Evolutionary conservation across 1,140 invertebrate species (phyloP).

Genomic region (Ooceraea biroi): DNA sequence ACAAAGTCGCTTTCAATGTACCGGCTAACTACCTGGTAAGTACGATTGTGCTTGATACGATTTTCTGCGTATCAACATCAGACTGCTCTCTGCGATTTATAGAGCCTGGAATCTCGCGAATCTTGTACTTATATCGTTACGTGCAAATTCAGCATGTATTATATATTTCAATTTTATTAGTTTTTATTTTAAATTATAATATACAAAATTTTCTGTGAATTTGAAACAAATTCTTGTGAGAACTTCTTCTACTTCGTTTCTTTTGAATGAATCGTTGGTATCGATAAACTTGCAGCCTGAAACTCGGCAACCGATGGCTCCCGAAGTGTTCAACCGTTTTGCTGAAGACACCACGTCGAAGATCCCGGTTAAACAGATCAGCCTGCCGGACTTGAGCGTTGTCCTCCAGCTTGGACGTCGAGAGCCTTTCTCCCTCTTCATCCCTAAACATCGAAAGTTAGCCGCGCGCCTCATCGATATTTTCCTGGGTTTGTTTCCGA

Average conservation of each 20-base stretch:
- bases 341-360: constrained; percentile 86
- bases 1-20: constrained; percentile 88
- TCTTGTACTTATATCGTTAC: no score
- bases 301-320: constrained; percentile 87
- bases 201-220: no score
- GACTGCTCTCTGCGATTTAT: constrained; percentile 8
- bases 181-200: no score
- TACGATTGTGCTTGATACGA: constrained; percentile 27
- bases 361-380: constrained; percentile 89
- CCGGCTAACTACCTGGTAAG: constrained; percentile 87
- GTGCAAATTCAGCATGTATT: no score
- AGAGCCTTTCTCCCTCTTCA: constrained; percentile 91
- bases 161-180: no score
- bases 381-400: constrained; percentile 89
- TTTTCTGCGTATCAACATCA: constrained; percentile 29
- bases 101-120: background rate
- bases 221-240: no score
- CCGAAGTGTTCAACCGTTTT: constrained; percentile 87
- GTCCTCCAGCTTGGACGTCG: constrained; percentile 89
- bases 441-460: constrained; percentile 90
- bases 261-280: background rate
- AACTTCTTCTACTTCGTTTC: no score
- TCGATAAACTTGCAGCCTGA: constrained; percentile 86
- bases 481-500: constrained; percentile 87
- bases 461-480: constrained; percentile 91